Evolutionary conservation across 1,140 invertebrate species (phyloP), one percentile per base, ranked within the genome.

Genomic region (Oedothorax gibbosus): DNA sequence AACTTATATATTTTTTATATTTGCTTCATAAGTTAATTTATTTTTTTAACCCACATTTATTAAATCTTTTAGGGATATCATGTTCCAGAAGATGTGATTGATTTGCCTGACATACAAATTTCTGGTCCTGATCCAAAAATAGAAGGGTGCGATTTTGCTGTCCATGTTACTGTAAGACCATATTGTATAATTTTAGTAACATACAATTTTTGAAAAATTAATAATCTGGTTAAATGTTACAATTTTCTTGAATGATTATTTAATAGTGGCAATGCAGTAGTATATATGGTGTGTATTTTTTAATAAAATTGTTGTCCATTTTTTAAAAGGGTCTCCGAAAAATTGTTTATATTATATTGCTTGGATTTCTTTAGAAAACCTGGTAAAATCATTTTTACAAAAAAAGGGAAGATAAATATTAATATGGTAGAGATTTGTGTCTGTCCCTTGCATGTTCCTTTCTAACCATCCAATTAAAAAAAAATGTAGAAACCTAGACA

Each of bases 81-180:
- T 66, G 93, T 95, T 14, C 89, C 90, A 3, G 94, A 95, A 72
- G 89, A 94, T 86, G 91, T 93, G 35, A 95, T 98, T 78, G 92
- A 92, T 76, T 89, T 98, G 89, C 96, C 96, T 6, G 89, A 93
- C 56, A 91, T 92, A 85, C 88, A 91, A 75, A 96, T 97, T 80
- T 91, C 90, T 84, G 96, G 96, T 0, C 96, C 96, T 2, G 93
- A 97, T 90, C 88, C 95, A 51, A 90, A 92, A 62, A 90, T 94
- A 60, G 93, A 97, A 90, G 92, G 92, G 20, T 96, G 96, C 90
- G 93, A 95, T 88, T 97, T 98, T 91, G 93, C 91, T 88, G 92
- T 96, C 9, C 94, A 91, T 73, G 91, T 98, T 9, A 96, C 93
- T 8, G 93, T 97, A 90, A 90, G 89, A 88, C 64, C 50, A 56